Conservation (phyloP, 2,113 vertebrate genomes). For the Lanius ludovicianus region DNA sequence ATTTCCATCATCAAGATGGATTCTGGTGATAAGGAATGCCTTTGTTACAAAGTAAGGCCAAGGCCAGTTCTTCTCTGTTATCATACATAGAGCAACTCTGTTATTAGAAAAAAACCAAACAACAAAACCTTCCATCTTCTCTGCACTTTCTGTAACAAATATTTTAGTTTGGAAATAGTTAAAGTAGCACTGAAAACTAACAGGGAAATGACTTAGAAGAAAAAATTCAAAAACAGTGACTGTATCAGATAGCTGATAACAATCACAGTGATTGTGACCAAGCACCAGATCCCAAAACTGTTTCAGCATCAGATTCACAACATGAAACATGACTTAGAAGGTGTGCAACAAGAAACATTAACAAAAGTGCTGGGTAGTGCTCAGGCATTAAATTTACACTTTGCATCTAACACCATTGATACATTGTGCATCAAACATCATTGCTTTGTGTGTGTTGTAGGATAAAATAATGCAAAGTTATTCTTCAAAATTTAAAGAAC, state of each 20-base stretch:
- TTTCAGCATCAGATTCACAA: neutral
- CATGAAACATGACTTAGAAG: neutral
- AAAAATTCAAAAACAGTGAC: neutral
- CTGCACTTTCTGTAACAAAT: neutral
- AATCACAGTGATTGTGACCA: neutral
- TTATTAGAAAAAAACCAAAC: neutral
- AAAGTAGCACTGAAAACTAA: neutral
- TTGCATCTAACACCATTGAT: neutral
- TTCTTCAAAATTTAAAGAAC: neutral
- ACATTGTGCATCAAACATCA: neutral
- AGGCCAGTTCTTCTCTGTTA: neutral
- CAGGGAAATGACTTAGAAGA: neutral
- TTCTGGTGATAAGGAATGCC: neutral
- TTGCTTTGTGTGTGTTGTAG: neutral
- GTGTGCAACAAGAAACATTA: neutral
- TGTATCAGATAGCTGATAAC: neutral
- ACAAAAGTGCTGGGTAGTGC: neutral
- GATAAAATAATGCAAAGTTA: neutral
- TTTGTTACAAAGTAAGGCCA: neutral
- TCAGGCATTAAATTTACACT: neutral
- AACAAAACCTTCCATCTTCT: neutral
- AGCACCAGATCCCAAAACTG: neutral
- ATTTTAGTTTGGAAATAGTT: neutral
- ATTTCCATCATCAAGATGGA: neutral
- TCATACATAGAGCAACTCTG: neutral